These are phyloP conservation scores for Leucophenga montana DNA, from an alignment of 2,888 invertebrate species.

Conservation along the genomic window DNA sequence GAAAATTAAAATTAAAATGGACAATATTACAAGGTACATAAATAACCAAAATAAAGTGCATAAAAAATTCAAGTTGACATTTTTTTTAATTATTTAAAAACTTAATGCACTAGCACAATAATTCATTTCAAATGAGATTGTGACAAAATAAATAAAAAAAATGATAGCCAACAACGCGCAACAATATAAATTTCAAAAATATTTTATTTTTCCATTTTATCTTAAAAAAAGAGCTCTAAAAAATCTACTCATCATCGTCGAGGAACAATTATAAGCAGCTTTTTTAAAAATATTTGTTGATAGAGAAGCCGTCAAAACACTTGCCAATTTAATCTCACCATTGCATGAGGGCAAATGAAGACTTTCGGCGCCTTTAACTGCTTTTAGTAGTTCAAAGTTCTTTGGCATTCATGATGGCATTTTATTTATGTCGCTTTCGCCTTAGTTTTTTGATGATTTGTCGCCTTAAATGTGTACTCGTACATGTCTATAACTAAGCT, in stretches of 20 bases:
- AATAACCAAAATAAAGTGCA: neutral
- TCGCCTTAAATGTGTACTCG: neutral
- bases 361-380: neutral
- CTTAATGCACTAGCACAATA: no score
- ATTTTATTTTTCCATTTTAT: no score
- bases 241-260: neutral
- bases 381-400: conserved; percentile 14
- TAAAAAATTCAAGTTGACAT: no score
- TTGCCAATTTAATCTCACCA: conserved; percentile 14
- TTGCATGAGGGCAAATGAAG: neutral
- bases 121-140: no score
- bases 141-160: no score
- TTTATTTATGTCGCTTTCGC: neutral
- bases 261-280: conserved; percentile 6
- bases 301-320: conserved; percentile 2
- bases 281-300: neutral
- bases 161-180: no score
- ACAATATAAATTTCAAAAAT: no score
- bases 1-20: conserved; percentile 11
- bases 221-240: no score
- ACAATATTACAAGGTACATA: conserved; percentile 1
- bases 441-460: neutral
- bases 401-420: neutral
- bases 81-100: no score
- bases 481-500: conserved; percentile 5